Evolutionary conservation across 2,888 invertebrate genomes (phyloP).

Genomic region (Lissonota sp.): DNA sequence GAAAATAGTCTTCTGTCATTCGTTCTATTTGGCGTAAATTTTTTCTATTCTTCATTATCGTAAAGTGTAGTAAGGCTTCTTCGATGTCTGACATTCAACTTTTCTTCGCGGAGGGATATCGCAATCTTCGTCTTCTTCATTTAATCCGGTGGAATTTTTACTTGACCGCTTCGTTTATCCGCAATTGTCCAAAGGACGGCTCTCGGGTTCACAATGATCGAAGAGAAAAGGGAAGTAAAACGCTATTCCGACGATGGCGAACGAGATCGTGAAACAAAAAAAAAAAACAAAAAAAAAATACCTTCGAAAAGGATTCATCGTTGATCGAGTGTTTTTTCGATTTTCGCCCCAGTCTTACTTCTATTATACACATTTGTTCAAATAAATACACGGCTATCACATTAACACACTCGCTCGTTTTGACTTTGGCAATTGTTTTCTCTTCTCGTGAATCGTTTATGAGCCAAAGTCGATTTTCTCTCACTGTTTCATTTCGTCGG

Average conservation of each 20-base stretch:
- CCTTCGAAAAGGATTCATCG: not conserved
- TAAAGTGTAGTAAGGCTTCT: slow-evolving; percentile 78
- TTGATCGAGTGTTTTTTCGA: slow-evolving; percentile 28
- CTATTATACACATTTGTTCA: slow-evolving; percentile 75
- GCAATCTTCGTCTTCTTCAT: slow-evolving; percentile 14
- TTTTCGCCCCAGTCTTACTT: slow-evolving; percentile 54
- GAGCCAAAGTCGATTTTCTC: slow-evolving; percentile 34
- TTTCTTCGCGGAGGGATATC: slow-evolving; percentile 64
- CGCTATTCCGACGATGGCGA: no score
- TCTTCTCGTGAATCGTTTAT: slow-evolving; percentile 1
- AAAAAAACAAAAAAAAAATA: slow-evolving; percentile 67
- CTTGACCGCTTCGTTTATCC: slow-evolving; percentile 46
- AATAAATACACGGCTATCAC: slow-evolving; percentile 81
- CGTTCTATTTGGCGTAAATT: slow-evolving; percentile 61
- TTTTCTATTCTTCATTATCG: slow-evolving; percentile 35
- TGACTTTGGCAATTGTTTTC: slow-evolving; percentile 66
- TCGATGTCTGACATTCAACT: slow-evolving; percentile 77
- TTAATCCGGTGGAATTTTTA: slow-evolving; percentile 50
- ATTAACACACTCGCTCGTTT: slow-evolving; percentile 68
- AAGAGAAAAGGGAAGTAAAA: slow-evolving; percentile 61
- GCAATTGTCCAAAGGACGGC: slow-evolving; percentile 47
- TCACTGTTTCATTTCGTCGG: not conserved
- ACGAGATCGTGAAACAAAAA: no score
- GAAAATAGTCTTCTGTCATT: slow-evolving; percentile 44
- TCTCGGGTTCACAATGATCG: not conserved